These are phyloP conservation scores for Solea solea DNA, from an alignment of 2,113 vertebrate species.

Conservation along the genomic window DNA sequence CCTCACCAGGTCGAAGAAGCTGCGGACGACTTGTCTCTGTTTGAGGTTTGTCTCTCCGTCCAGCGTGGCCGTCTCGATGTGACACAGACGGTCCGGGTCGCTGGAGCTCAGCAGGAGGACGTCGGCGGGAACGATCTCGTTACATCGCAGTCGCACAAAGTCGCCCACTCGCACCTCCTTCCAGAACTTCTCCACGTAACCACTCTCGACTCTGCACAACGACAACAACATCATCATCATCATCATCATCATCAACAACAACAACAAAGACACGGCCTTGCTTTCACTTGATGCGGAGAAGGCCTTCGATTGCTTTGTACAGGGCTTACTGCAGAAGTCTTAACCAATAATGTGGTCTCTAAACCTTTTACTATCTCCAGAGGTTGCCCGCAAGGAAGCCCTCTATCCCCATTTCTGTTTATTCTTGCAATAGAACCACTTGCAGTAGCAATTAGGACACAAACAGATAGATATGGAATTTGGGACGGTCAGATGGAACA, in stretches of 20 bases:
- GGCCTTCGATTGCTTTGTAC: too few relatives aligned
- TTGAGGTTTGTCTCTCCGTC: slow-evolving; percentile 98
- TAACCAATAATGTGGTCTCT: too few relatives aligned
- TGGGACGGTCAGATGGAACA: too few relatives aligned
- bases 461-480: too few relatives aligned
- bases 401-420: too few relatives aligned
- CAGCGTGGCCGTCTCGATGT: slow-evolving; percentile 97
- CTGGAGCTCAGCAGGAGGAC: slow-evolving; percentile 94
- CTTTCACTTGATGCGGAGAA: slow-evolving; percentile 1
- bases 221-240: neutral
- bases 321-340: too few relatives aligned
- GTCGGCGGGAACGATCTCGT: slow-evolving; percentile 96
- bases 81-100: slow-evolving; percentile 93
- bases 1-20: slow-evolving; percentile 93
- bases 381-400: too few relatives aligned
- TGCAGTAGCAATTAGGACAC: too few relatives aligned
- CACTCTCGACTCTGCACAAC: slow-evolving; percentile 83
- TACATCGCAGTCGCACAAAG: slow-evolving; percentile 92
- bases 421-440: too few relatives aligned
- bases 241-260: too few relatives aligned
- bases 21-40: slow-evolving; percentile 92
- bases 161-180: slow-evolving; percentile 94
- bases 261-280: neutral
- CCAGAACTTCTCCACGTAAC: slow-evolving; percentile 92
- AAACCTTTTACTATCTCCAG: too few relatives aligned